Base-by-base conservation (phyloP, 2,113 vertebrate species). In the Periophthalmus modestus region DNA sequence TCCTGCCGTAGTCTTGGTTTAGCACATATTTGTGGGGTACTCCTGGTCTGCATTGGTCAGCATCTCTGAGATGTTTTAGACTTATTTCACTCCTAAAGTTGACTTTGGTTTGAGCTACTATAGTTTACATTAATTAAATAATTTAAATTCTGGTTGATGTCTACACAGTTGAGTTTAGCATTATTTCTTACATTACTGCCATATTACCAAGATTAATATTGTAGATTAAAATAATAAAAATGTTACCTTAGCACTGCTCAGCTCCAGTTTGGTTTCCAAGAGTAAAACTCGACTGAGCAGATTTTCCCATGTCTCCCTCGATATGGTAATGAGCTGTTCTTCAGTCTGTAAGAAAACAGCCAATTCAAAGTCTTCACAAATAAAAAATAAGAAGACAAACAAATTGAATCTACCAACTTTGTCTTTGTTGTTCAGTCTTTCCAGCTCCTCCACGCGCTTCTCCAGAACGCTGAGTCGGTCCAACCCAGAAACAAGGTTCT, bases 271-370 rank as follows among this genome's bases (percentile, higher is more conserved):
- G 55, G 96, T 96, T 93, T 98, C 97, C 83, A 99, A 91, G 68
- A 98, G 85, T 11, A 96, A 87, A 55, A 98, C 87, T 24, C 97
- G 93, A 89, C 95, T 95, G 63, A 94, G 80, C 70, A 99, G 92
- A 83, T 95, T 94, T 79, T 94, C 94, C 97, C 96, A 98, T 59
- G 90, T 92, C 59, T 92, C 94, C 50, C 93, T 94, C 82, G 95
- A 68, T 13, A 92, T 36, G 9, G 71, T 80, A 57, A 92, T 68
- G 10, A 82, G 39, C 55, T 82, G 36, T 58, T 43, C 81, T 43
- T 81, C 77, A 52, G 9, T 61, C 87, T 87, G 69, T 21, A 74
- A 71, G 0, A 66, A 5, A 43, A 43, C 66, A 67, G 4, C 10
- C 11, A 28, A 67, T 23, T 28, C n/a, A 67, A 48, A n/a, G 5